Percentiles rank a stretch among this genome's conserved stretches.
Evolutionary conservation across 2,113 vertebrate species (phyloP).

Genomic region (Lepisosteus osseus): DNA sequence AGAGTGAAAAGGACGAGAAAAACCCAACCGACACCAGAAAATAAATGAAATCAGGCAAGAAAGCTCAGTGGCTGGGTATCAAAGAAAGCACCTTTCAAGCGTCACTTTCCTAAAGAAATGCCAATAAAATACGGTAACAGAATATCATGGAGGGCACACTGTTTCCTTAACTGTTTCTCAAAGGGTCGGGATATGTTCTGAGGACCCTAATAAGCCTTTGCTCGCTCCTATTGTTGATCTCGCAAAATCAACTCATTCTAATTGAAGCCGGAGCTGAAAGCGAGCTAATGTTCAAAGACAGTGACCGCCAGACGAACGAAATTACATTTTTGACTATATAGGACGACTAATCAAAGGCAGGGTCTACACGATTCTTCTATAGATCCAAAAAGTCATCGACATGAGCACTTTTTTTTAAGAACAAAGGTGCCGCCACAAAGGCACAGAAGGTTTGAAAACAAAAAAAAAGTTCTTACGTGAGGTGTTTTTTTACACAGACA

Average conservation of each 20-base stretch:
- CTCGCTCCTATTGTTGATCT: constrained; percentile 73
- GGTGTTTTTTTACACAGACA: background rate
- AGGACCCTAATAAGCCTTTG: constrained; percentile 64
- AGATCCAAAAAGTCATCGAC: constrained; percentile 73
- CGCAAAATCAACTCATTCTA: constrained; percentile 74
- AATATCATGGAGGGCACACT: constrained; percentile 65
- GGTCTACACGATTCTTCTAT: constrained; percentile 58
- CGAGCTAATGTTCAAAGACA: constrained; percentile 84
- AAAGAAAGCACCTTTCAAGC: constrained; percentile 51
- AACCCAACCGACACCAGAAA: constrained; percentile 35
- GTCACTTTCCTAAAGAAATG: constrained; percentile 54
- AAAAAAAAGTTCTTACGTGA: constrained; percentile 15
- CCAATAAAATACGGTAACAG: constrained; percentile 67
- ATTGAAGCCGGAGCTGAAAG: constrained; percentile 80
- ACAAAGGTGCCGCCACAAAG: constrained; percentile 69
- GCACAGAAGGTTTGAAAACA: constrained; percentile 57
- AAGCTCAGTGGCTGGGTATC: constrained; percentile 50
- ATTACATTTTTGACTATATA: constrained; percentile 59
- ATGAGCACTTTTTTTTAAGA: constrained; percentile 60
- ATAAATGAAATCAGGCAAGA: constrained; percentile 40
- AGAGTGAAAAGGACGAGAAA: constrained; percentile 41
- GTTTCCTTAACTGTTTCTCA: constrained; percentile 69
- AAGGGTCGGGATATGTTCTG: constrained; percentile 63
- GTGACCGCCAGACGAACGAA: constrained; percentile 65
- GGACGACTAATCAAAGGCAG: constrained; percentile 63